Evolutionary conservation across 2,113 vertebrate genomes (phyloP).

Genomic region (Malaclemys terrapin): DNA sequence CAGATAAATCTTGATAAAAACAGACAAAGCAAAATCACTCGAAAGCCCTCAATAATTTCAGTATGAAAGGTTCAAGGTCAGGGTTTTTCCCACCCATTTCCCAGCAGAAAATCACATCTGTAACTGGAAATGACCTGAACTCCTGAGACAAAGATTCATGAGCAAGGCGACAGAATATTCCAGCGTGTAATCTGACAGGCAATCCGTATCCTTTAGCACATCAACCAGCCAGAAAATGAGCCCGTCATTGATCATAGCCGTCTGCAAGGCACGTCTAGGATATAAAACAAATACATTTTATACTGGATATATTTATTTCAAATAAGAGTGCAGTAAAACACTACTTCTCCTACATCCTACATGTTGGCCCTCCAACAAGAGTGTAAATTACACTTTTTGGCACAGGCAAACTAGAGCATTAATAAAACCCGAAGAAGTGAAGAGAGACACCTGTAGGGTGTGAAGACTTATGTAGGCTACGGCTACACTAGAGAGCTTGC

Average conservation of each 20-base stretch:
- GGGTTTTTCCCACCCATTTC: not conserved
- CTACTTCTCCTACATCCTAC: not conserved
- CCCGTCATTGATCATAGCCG: constrained; percentile 89
- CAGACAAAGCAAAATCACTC: not conserved
- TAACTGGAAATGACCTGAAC: constrained; percentile 82
- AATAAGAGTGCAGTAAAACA: not conserved
- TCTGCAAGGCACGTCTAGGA: constrained; percentile 89
- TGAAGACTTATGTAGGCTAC: not conserved
- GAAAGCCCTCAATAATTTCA: not conserved
- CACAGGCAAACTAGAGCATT: not conserved
- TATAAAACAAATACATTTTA: not conserved
- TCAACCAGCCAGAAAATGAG: constrained; percentile 93
- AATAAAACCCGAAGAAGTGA: not conserved
- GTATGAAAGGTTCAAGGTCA: not conserved
- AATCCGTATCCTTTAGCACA: constrained; percentile 89
- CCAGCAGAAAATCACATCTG: not conserved
- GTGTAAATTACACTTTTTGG: not conserved
- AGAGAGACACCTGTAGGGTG: not conserved
- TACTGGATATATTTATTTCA: not conserved
- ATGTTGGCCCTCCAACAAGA: not conserved
- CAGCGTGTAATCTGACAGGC: constrained; percentile 92
- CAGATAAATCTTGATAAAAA: not conserved
- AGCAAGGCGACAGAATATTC: constrained; percentile 92
- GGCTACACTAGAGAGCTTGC: not conserved
- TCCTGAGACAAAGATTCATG: constrained; percentile 96